Base-by-base conservation (phyloP, 2,888 invertebrate genomes). In the Tryphoninae sp. region DNA sequence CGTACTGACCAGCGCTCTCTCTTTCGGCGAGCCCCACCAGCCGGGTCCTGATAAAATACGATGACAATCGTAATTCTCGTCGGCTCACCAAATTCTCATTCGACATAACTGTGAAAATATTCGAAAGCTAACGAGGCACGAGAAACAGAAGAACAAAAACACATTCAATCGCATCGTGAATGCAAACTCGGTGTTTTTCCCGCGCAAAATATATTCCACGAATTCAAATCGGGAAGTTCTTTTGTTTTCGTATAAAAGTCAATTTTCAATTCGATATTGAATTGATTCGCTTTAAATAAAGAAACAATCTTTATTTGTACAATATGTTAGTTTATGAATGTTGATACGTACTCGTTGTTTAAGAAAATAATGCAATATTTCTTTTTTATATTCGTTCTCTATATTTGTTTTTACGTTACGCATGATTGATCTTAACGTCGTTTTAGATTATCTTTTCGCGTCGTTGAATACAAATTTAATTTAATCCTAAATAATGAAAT, bases 201-300 rank as follows among this genome's bases (percentile, higher is more conserved):
- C 76, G 76, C 68, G 76, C 68, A 22, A 76, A 68, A 49, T 19
- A 11, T 22, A 13, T 23, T 19, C 4, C 61, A 13, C 4, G 26
- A 23, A 61, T 7, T 11, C 7, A 11, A 26, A 13, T 9, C 2
- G 13, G 13, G 0, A 3, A 13, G 0, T 33, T 51, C 7, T 13
- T 51, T 51, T n/a, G n/a, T 13, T 13, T 51, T 51, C 16, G n/a
- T 16, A 51, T 51, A 2, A 51, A 51, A n/a, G 13, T 2, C 33
- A 33, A 3, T 33, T 4, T 33, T 33, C 7, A 4, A 0, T 33
- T 33, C 33, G 33, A 33, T 33, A 6, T 33, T 33, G 4, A 6
- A 33, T 6, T 6, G 7, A 33, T 33, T 33, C 33, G 33, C 7
- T 33, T 33, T 33, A 33, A 33, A 33, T 33, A 33, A 26, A 33